Percentiles rank a stretch among this genome's conserved stretches.
phyloP scores from a whole-genome alignment of 2,797 vertebrate species.

The Pristis pectinata region DNA sequence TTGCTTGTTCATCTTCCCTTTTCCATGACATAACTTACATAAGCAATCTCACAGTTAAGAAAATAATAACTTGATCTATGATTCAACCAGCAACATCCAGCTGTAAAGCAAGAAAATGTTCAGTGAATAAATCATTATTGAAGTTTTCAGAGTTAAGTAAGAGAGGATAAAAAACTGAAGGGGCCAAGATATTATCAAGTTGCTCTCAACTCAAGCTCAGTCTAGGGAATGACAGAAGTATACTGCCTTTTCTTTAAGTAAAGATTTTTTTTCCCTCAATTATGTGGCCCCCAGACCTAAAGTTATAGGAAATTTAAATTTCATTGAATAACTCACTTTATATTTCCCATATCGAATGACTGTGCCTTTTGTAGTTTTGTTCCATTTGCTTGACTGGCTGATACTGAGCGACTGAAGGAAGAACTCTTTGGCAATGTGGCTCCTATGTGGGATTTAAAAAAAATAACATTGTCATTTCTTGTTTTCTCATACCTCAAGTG shows the following conservation, averaged over 20 bases:
- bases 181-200: background rate
- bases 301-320: background rate
- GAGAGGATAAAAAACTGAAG: background rate
- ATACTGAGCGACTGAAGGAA: constrained; percentile 82
- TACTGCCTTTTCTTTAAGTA: background rate
- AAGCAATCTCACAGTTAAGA: too few relatives aligned
- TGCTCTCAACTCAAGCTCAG: background rate
- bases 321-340: constrained; percentile 62
- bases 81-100: background rate
- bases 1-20: background rate
- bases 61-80: background rate
- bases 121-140: background rate
- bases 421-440: constrained; percentile 85
- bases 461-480: background rate
- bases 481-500: background rate
- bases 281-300: background rate
- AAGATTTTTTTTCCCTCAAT: background rate
- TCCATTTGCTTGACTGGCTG: constrained; percentile 57
- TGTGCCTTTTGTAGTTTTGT: constrained; percentile 82
- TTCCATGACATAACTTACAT: background rate
- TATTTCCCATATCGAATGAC: constrained; percentile 71
- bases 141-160: too few relatives aligned
- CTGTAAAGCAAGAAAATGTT: background rate
- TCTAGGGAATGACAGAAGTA: background rate
- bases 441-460: constrained; percentile 51